Base-by-base conservation (phyloP, 2,888 invertebrate genomes). In the Prosapia bicincta region DNA sequence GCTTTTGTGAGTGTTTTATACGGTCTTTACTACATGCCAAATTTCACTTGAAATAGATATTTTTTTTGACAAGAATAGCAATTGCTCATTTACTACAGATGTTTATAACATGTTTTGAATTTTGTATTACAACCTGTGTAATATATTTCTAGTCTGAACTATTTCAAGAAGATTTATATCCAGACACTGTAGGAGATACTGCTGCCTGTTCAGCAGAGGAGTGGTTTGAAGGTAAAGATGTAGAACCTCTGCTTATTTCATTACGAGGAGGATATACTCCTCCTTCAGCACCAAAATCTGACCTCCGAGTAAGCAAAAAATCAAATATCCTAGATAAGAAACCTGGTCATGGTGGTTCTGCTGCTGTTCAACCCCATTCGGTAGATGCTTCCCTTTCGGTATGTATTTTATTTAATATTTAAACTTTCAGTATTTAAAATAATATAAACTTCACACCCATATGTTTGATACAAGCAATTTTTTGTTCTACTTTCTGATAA, bases 101-200 rank as follows among this genome's bases (percentile, higher is more conserved):
- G n/a, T n/a, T n/a, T n/a, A n/a, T n/a, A n/a, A n/a, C n/a, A n/a
- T n/a, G n/a, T n/a, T n/a, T n/a, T n/a, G n/a, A n/a, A n/a, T n/a
- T n/a, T n/a, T n/a, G n/a, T n/a, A n/a, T n/a, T n/a, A n/a, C n/a
- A 13, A 38, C 15, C 15, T 69, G 20, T n/a, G n/a, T n/a, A n/a
- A n/a, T n/a, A n/a, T n/a, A 30, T 30, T 84, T 83, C 32, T 83
- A 91, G 90, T 97, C 97, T 78, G 97, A 97, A 86, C 89, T 96
- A 82, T 98, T 98, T 89, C 98, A 98, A 87, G 97, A 97, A 85
- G 98, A 98, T 86, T 88, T 99, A 79, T 99, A 97, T 86, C 98
- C 98, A 0, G 97, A 98, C 84, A 98, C 98, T 7, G 87, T 95
- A 23, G 96, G 97, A 73, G 95, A 97, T 83, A 93, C 93, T 78